A percentile compares a stretch with the other conserved stretches of the same genome.
These are phyloP conservation scores for Dioctria linearis DNA, from an alignment of 2,888 invertebrate genomes.

Conservation along the genomic window DNA sequence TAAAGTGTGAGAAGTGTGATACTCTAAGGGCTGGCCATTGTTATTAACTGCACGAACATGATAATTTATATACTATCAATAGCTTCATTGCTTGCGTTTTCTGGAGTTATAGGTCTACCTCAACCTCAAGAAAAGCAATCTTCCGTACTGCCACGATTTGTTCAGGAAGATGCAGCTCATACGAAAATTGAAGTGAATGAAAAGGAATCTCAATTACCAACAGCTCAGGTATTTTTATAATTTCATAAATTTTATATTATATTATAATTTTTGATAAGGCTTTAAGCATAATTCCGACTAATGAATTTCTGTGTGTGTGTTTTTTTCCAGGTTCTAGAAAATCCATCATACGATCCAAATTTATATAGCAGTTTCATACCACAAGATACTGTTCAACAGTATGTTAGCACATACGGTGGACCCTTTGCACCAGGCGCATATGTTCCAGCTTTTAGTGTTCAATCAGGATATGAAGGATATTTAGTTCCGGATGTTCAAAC, in stretches of 20 bases:
- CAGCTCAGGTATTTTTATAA: slow-evolving; percentile 53
- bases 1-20: slow-evolving; percentile 25
- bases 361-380: slow-evolving; percentile 64
- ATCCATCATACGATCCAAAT: slow-evolving; percentile 64
- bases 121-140: slow-evolving; percentile 15
- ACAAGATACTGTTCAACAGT: slow-evolving; percentile 68
- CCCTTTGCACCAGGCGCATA: slow-evolving; percentile 59
- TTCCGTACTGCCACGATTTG: slow-evolving; percentile 3
- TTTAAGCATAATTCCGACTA: slow-evolving; percentile 6
- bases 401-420: slow-evolving; percentile 66
- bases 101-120: slow-evolving; percentile 22
- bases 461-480: slow-evolving; percentile 71
- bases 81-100: slow-evolving; percentile 21
- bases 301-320: background rate
- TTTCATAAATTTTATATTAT: background rate
- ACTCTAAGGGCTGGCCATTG: background rate
- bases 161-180: background rate
- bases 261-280: background rate
- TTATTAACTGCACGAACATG: background rate
- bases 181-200: slow-evolving; percentile 23
- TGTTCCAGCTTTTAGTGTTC: slow-evolving; percentile 66
- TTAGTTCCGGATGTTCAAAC: slow-evolving; percentile 66
- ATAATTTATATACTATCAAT: background rate
- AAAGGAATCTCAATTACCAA: slow-evolving; percentile 55
- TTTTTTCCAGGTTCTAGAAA: slow-evolving; percentile 60